Evolutionary conservation across 2,113 vertebrate species (phyloP).

Genomic region (Spea multiplicata): DNA sequence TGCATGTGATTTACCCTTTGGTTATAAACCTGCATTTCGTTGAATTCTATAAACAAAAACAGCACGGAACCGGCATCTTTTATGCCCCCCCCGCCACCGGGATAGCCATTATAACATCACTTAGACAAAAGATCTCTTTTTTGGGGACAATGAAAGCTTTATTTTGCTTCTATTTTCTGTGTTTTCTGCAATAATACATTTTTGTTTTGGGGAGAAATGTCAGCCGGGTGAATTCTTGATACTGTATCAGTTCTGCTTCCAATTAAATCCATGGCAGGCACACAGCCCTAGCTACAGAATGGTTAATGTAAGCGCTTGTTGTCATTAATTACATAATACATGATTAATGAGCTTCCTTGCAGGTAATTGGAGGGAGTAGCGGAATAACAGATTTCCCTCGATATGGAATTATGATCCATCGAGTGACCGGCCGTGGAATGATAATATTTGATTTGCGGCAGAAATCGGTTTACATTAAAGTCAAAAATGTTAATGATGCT

Average conservation of each 20-base stretch:
- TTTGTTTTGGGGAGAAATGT: background rate
- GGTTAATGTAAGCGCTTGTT: background rate
- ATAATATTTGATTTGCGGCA: constrained; percentile 24
- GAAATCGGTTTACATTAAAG: no score
- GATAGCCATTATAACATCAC: background rate
- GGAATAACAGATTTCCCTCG: constrained; percentile 10
- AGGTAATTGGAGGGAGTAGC: constrained; percentile 33
- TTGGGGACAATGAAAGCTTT: background rate
- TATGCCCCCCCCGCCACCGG: background rate
- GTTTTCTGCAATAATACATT: background rate
- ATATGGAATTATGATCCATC: constrained; percentile 18
- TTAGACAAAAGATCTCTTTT: no score
- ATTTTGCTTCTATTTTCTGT: background rate
- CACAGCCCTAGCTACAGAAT: constrained; percentile 2
- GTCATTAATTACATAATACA: constrained; percentile 34
- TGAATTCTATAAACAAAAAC: constrained; percentile 55
- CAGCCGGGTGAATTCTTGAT: constrained; percentile 1
- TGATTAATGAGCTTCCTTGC: constrained; percentile 40
- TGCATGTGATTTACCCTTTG: constrained; percentile 57
- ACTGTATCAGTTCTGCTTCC: constrained; percentile 21
- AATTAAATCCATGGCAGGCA: constrained; percentile 23
- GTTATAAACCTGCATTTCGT: constrained; percentile 61
- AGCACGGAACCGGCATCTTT: constrained; percentile 47
- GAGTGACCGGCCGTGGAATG: constrained; percentile 33
- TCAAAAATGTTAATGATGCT: no score